Conservation (phyloP, 2,797 vertebrate species). For the Poecilia gillii region DNA sequence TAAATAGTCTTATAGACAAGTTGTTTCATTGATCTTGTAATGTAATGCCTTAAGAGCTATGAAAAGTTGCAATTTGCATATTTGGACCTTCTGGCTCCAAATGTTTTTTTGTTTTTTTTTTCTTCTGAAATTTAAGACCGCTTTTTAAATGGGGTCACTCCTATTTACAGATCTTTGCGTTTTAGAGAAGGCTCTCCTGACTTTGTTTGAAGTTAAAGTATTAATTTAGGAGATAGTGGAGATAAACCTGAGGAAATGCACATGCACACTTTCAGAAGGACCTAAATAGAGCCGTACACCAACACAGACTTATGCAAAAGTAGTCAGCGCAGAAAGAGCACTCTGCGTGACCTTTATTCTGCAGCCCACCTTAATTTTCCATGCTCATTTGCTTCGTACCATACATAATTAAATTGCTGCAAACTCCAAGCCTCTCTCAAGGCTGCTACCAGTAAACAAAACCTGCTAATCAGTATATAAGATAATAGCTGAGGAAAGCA, state of each 20-base stretch:
- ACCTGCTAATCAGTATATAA: conserved; percentile 58
- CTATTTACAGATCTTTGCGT: conserved; percentile 39
- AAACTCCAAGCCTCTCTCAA: conserved; percentile 62
- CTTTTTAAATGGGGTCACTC: conserved; percentile 23
- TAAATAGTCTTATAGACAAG: conserved; percentile 22
- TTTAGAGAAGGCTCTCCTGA: conserved; percentile 51
- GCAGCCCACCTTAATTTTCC: conserved; percentile 73
- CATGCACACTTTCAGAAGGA: conserved; percentile 1
- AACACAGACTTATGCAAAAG: conserved; percentile 25
- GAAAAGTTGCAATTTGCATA: conserved; percentile 16
- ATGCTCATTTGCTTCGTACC: conserved; percentile 56
- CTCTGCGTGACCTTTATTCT: conserved; percentile 62
- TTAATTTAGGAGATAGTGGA: conserved; percentile 63
- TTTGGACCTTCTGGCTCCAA: neutral
- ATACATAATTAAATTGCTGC: conserved; percentile 71
- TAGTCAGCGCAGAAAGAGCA: conserved; percentile 29
- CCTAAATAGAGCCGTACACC: conserved; percentile 29
- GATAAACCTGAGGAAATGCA: conserved; percentile 16
- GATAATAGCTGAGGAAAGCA: conserved; percentile 48
- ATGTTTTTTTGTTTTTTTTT: neutral
- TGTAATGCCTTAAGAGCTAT: conserved; percentile 10
- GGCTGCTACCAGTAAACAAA: conserved; percentile 66
- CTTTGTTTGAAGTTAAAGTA: conserved; percentile 63
- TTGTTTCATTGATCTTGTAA: neutral
- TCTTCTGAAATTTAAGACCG: conserved; percentile 28